These are phyloP conservation scores for Drosophila niveifrons DNA, from an alignment of 2,888 invertebrate species.

Conservation along the genomic window DNA sequence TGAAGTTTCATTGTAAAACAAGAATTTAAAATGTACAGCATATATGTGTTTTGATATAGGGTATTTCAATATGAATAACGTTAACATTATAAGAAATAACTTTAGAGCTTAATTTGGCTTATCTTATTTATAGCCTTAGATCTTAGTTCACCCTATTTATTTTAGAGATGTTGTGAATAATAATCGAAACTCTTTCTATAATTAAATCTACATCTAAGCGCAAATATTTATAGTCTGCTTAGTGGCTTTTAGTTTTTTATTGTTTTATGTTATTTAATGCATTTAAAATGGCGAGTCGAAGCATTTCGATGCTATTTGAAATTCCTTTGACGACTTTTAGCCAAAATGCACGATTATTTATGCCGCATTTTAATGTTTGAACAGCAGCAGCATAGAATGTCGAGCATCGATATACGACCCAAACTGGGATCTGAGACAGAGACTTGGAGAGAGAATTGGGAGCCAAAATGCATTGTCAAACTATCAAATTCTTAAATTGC, in stretches of 20 bases:
- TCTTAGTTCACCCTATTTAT: no score
- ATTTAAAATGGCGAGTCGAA: background rate
- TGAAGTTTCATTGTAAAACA: no score
- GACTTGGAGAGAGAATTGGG: conserved; percentile 44
- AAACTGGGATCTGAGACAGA: conserved; percentile 4
- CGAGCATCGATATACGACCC: conserved; percentile 7
- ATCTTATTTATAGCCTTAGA: no score
- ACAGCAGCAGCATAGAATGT: conserved; percentile 19
- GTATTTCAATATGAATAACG: no score
- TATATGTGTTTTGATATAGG: no score
- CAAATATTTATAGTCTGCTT: background rate
- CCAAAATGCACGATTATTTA: conserved; percentile 58
- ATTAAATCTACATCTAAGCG: background rate
- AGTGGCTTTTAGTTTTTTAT: background rate
- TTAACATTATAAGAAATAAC: no score
- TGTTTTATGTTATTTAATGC: conserved; percentile 1
- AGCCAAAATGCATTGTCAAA: conserved; percentile 80
- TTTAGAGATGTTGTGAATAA: no score
- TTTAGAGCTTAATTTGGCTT: no score
- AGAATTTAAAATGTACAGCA: no score
- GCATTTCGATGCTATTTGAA: conserved; percentile 25
- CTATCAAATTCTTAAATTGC: conserved; percentile 82
- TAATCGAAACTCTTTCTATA: background rate
- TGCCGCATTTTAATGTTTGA: conserved; percentile 64
- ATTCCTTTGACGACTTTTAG: conserved; percentile 42